Evolutionary conservation across 2,797 vertebrate species (phyloP).

Genomic region (Anguilla anguilla): DNA sequence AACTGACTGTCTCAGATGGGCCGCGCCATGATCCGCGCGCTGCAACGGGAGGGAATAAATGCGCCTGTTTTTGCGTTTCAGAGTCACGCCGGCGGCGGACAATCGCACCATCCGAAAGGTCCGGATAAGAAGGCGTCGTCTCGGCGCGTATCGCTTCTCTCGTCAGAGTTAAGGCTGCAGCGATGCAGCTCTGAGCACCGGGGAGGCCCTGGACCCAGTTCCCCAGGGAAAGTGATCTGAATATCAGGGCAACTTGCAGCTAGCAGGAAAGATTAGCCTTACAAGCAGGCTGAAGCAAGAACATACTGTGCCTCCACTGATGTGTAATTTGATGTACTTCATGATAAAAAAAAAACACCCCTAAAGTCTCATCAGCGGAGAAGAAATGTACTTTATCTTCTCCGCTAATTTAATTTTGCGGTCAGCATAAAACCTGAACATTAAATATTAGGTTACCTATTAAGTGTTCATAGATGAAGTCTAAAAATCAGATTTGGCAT

Average conservation of each 20-base stretch:
- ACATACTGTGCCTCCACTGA: not conserved
- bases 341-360: not conserved
- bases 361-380: not conserved
- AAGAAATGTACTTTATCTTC: not conserved
- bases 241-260: conserved; percentile 7
- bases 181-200: not conserved
- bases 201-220: not conserved
- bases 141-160: not conserved
- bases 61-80: conserved; percentile 49
- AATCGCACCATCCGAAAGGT: conserved; percentile 60
- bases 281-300: conserved; percentile 47
- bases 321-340: not conserved
- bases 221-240: not conserved
- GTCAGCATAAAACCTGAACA: not conserved
- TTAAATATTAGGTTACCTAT: not conserved
- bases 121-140: conserved; percentile 21
- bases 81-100: conserved; percentile 66
- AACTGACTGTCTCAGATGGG: not conserved
- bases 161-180: conserved; percentile 12
- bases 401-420: not conserved
- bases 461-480: not conserved
- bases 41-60: not conserved
- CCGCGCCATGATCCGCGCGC: not conserved
- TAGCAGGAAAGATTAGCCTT: conserved; percentile 26
- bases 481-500: not conserved